Base-by-base conservation (phyloP, 2,113 vertebrate genomes). In the Aphelocoma coerulescens region DNA sequence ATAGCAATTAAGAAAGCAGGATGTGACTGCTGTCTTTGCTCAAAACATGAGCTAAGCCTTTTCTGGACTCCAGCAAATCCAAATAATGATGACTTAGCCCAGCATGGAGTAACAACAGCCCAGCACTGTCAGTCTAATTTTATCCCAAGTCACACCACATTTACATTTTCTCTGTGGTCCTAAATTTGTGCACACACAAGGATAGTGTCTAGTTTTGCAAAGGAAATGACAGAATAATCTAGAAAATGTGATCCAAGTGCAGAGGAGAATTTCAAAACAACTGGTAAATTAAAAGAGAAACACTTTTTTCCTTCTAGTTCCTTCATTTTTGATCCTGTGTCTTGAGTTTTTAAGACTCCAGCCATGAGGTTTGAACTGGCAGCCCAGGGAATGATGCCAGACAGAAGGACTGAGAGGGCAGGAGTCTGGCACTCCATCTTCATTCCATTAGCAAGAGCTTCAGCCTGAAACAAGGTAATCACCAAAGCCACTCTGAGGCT, bases 1-100 rank as follows among this genome's bases (percentile, higher is more conserved):
- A 88, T 21, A 91, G 83, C 92, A 96, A 96, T 94, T 96, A 92
- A 91, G 83, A 78, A 91, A 89, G 92, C 92, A 96, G 91, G 65
- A 95, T 92, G 72, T 81, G 86, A 91, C 83, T 90, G 61, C 83
- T 93, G 76, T 68, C 88, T 84, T 78, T 81, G 52, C 93, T 94
- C 44, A 85, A 92, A 91, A 95, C 52, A 91, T 27, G 30, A 95
- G 43, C 81, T 69, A 85, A 94, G 88, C 89, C 55, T 91, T 83
- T 91, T 86, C 83, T 89, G 76, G 76, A 71, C 46, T 91, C 68
- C 74, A 89, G 65, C n/a, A 93, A 90, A 94, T 92, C 51, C 79
- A 94, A 77, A 94, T 85, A 71, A 63, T 33, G 63, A 91, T 15
- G 55, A 90, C 59, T 96, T 91, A 89, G 91, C 54, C 48, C 65